Base-by-base conservation (phyloP, 1,140 invertebrate genomes). In the Drosophila bocki region DNA sequence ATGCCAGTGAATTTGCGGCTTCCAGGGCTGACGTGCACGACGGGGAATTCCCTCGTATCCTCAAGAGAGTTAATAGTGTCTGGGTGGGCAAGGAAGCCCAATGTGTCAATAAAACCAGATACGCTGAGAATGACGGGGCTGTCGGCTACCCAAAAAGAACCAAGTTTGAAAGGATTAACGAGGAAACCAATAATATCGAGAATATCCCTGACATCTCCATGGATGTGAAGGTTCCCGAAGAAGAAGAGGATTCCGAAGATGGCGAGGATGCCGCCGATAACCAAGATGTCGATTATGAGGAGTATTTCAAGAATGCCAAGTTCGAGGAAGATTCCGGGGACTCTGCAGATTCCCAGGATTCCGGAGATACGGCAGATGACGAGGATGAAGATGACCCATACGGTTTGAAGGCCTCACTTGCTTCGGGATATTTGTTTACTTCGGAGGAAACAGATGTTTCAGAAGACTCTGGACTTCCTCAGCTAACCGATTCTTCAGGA, bases 271-370 rank as follows among this genome's bases (percentile, higher is more conserved):
- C 2, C 7, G 12, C 26, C 26, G 26, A 29, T 7, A 6, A 29
- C 26, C 26, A 39, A 7, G 41, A 44, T 19, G 19, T 13, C 1
- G 44, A 47, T 0, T 47, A 47, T 22, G 44, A 2, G 2, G 44
- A 47, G 44, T 47, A 47, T 13, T 47, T 47, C 19, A 47, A 47
- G 19, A 19, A 47, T 47, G 44, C 22, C 44, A 47, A 47, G 2
- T 13, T 47, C 13, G 44, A 22, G 12, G 19, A 47, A 7, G 2
- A 7, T 7, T 12, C 6, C 19, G 12, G 13, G 1, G 12, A 13
- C 3, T 22, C 44, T 11, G 1, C 13, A 0, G 42, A 44, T 19
- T 19, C 42, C 2, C 3, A 17, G 8, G 41, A 11, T 4, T 9
- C 41, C 2, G 9, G 12, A 17, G 9, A 19, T 19, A 2, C 3